phyloP scores from a whole-genome alignment of 1,140 invertebrate genomes.

The Drosophila varians region DNA sequence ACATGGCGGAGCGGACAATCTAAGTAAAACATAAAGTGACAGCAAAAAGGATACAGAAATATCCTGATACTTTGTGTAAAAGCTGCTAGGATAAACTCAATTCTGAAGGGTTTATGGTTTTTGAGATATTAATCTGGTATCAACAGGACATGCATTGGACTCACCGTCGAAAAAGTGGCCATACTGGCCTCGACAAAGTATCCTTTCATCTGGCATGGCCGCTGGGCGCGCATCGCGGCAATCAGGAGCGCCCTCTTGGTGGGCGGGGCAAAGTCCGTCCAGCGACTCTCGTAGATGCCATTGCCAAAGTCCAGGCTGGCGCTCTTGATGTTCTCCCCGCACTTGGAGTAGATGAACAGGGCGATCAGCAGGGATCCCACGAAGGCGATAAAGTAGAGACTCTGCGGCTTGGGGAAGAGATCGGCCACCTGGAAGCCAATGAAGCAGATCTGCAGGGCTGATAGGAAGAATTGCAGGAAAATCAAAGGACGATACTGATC shows the following conservation, averaged over 20 bases:
- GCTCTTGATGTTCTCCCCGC: slow-evolving; percentile 65
- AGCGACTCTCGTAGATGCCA: slow-evolving; percentile 54
- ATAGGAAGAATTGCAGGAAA: slow-evolving; percentile 62
- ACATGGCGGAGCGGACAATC: slow-evolving; percentile 67
- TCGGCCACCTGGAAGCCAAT: slow-evolving; percentile 66
- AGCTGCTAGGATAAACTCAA: neutral
- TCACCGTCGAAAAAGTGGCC: slow-evolving; percentile 65
- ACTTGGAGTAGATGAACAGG: slow-evolving; percentile 66
- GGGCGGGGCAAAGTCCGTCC: slow-evolving; percentile 47
- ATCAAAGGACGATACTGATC: slow-evolving; percentile 44
- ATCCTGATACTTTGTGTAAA: neutral
- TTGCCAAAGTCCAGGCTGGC: slow-evolving; percentile 56
- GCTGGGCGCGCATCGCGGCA: slow-evolving; percentile 56
- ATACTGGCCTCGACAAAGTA: slow-evolving; percentile 71
- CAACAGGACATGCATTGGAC: no score
- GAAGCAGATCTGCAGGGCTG: slow-evolving; percentile 63
- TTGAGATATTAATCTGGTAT: neutral
- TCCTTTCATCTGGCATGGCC: slow-evolving; percentile 57
- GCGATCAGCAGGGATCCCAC: slow-evolving; percentile 59
- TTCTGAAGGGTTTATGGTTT: no score
- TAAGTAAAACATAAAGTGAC: slow-evolving; percentile 4
- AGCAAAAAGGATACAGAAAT: neutral
- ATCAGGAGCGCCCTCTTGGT: slow-evolving; percentile 46
- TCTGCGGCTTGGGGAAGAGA: slow-evolving; percentile 54
- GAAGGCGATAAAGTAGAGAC: slow-evolving; percentile 61